Conservation (phyloP, 2,888 invertebrate genomes). For the Glyphotaelius pellucidus region DNA sequence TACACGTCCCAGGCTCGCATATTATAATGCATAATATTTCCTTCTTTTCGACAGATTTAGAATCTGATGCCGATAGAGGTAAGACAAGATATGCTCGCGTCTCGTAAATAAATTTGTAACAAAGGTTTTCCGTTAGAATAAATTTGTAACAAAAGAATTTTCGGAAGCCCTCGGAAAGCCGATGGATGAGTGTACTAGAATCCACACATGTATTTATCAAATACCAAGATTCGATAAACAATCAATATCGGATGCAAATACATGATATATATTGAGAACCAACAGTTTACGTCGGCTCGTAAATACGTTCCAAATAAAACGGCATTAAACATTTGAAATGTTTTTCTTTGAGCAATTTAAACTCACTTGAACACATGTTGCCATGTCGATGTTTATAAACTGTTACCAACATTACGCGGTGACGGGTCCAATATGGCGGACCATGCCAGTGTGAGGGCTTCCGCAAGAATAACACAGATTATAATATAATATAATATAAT, state of each 20-base stretch:
- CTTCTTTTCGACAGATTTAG: too few species aligned
- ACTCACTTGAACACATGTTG: slow-evolving; percentile 65
- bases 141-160: not conserved
- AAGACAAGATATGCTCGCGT: too few species aligned
- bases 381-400: slow-evolving; percentile 62
- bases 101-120: too few species aligned
- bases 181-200: not conserved
- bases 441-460: not conserved
- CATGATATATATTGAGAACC: slow-evolving; percentile 39
- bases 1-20: too few species aligned
- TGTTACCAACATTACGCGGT: slow-evolving; percentile 63
- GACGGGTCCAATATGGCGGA: slow-evolving; percentile 40
- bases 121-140: not conserved
- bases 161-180: not conserved
- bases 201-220: slow-evolving; percentile 10
- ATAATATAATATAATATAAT: not conserved
- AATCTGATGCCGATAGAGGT: too few species aligned
- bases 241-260: slow-evolving; percentile 15
- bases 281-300: slow-evolving; percentile 50
- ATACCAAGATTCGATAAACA: not conserved
- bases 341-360: slow-evolving; percentile 64
- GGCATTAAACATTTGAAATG: slow-evolving; percentile 63
- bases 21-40: too few species aligned
- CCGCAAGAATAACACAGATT: slow-evolving; percentile 42
- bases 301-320: slow-evolving; percentile 64